These are phyloP conservation scores for Colletes gigas DNA, from an alignment of 1,140 invertebrate species.

Conservation along the genomic window DNA sequence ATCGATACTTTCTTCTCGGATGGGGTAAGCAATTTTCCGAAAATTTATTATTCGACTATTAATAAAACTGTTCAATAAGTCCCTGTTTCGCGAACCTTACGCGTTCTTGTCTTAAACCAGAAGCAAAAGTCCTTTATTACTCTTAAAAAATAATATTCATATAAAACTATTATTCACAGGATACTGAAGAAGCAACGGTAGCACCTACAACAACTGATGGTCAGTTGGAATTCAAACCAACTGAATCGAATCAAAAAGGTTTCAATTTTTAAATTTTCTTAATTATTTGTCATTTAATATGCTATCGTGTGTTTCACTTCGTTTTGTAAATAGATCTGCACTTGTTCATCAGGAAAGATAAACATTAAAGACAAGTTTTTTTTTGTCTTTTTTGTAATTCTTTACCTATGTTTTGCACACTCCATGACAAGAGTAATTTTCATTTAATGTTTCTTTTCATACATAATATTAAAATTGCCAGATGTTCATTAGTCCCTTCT, in stretches of 20 bases:
- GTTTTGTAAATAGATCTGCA: constrained; percentile 49
- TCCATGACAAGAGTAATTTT: constrained; percentile 6
- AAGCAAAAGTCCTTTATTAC: too few species aligned
- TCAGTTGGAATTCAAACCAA: constrained; percentile 71
- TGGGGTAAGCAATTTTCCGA: constrained; percentile 72
- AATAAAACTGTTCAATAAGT: neutral
- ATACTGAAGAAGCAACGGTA: constrained; percentile 56
- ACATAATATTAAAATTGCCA: constrained; percentile 3
- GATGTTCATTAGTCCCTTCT: neutral
- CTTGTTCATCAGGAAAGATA: neutral
- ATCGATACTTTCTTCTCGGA: constrained; percentile 92
- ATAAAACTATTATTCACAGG: constrained; percentile 50
- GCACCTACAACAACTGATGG: constrained; percentile 54
- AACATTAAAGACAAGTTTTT: constrained; percentile 15
- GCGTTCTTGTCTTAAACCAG: too few species aligned
- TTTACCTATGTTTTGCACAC: constrained; percentile 10
- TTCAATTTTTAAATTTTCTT: constrained; percentile 49
- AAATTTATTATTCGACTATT: neutral
- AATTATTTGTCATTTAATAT: constrained; percentile 15
- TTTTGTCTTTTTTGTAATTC: constrained; percentile 15
- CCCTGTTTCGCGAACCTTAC: too few species aligned
- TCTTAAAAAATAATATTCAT: neutral
- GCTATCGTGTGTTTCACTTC: constrained; percentile 23
- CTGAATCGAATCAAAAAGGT: constrained; percentile 37
- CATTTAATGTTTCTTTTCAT: constrained; percentile 28